Conservation (phyloP, 2,797 vertebrate genomes). For the Erethizon dorsatum region DNA sequence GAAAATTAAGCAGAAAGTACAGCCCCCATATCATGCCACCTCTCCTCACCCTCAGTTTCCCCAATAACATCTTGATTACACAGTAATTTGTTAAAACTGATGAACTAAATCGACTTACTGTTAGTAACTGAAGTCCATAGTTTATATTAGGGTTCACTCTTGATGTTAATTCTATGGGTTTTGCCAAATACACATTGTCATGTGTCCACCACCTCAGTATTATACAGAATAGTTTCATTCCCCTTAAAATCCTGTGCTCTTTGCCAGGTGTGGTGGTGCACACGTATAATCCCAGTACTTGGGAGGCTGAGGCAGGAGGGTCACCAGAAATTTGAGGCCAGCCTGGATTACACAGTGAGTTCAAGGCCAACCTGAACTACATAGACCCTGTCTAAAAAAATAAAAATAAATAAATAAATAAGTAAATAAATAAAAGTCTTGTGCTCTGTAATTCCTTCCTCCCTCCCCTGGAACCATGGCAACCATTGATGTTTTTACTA, state of each 20-base stretch:
- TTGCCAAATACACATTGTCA: neutral
- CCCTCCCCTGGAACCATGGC: neutral
- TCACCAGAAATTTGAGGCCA: neutral
- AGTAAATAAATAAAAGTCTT: neutral
- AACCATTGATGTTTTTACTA: neutral
- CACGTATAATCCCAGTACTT: neutral
- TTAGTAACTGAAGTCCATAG: neutral
- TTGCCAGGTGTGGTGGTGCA: neutral
- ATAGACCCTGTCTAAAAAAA: neutral
- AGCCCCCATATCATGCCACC: neutral
- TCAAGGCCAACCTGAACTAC: neutral
- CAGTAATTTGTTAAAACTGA: neutral
- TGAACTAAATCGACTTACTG: neutral
- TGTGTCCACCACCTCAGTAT: neutral
- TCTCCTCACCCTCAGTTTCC: neutral
- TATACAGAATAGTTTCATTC: neutral
- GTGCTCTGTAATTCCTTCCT: neutral
- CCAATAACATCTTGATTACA: neutral
- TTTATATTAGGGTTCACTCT: neutral
- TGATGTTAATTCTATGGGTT: neutral
- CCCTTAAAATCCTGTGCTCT: neutral
- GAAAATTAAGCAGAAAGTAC: constrained; percentile 22
- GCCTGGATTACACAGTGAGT: neutral
- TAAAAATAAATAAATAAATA: neutral
- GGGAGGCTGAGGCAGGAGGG: neutral